Percentiles rank a stretch among this genome's conserved stretches.
phyloP scores from a whole-genome alignment of 2,113 vertebrate species.

The Sceloporus undulatus region DNA sequence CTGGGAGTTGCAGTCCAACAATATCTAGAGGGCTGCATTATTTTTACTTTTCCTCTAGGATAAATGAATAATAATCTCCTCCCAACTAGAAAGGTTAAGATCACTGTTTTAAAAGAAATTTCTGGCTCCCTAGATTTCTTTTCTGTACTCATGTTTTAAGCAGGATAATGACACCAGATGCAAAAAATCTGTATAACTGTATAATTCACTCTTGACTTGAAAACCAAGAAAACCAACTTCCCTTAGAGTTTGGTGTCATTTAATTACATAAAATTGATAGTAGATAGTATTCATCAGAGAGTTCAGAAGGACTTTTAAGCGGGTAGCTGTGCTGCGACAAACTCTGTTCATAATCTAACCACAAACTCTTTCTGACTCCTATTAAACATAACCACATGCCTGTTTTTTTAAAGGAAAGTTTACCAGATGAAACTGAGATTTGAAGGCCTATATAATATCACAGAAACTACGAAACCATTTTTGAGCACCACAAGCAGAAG shows the following conservation, averaged over 20 bases:
- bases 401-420: conserved; percentile 30
- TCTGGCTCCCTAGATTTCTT: neutral
- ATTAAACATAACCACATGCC: conserved; percentile 27
- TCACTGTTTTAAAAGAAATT: neutral
- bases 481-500: neutral
- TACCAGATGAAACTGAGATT: conserved; percentile 21
- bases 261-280: conserved; percentile 49
- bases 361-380: conserved; percentile 32
- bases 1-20: too few relatives aligned
- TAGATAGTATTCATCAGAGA: conserved; percentile 59
- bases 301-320: conserved; percentile 40
- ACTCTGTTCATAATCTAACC: conserved; percentile 51
- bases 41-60: too few relatives aligned
- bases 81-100: neutral
- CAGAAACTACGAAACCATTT: conserved; percentile 18
- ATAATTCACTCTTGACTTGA: neutral
- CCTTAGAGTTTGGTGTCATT: neutral
- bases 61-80: neutral
- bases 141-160: neutral
- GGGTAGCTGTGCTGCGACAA: conserved; percentile 52
- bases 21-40: too few relatives aligned
- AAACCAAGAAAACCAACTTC: neutral
- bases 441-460: conserved; percentile 42
- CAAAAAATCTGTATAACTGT: neutral
- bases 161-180: neutral